Conservation (phyloP, 2,113 vertebrate genomes). For the Otus sunia region DNA sequence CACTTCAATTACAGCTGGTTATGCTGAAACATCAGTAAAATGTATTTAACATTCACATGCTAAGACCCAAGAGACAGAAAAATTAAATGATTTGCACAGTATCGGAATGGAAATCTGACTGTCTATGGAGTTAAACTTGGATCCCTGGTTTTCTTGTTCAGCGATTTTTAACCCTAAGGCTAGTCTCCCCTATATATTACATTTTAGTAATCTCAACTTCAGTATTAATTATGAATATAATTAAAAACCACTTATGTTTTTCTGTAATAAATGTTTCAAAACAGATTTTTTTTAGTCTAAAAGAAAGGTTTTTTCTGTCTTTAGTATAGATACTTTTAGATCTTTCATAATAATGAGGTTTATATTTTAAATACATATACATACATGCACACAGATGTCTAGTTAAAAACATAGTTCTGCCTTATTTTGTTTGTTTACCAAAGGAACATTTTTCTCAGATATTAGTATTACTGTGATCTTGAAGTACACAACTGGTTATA, state of each 20-base stretch:
- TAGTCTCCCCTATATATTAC: background rate
- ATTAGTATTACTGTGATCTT: background rate
- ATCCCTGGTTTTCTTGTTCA: background rate
- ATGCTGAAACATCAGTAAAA: conserved; percentile 2
- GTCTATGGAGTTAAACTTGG: background rate
- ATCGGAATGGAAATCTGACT: background rate
- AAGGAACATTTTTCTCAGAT: background rate
- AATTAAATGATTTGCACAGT: background rate
- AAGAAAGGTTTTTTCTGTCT: background rate
- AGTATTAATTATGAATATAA: background rate
- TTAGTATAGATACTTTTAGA: background rate
- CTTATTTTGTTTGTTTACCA: background rate
- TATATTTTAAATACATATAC: background rate
- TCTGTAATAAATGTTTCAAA: background rate
- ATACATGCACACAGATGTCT: rapidly evolving
- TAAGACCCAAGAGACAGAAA: background rate
- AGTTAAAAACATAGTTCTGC: background rate
- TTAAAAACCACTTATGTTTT: background rate
- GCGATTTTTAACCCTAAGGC: background rate
- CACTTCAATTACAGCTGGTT: conserved; percentile 7
- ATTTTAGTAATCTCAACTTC: background rate
- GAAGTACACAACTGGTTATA: background rate
- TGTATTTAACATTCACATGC: background rate
- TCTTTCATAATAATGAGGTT: background rate
- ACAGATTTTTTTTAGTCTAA: background rate